Base-by-base conservation (phyloP, 2,113 vertebrate genomes). In the Siniperca chuatsi region DNA sequence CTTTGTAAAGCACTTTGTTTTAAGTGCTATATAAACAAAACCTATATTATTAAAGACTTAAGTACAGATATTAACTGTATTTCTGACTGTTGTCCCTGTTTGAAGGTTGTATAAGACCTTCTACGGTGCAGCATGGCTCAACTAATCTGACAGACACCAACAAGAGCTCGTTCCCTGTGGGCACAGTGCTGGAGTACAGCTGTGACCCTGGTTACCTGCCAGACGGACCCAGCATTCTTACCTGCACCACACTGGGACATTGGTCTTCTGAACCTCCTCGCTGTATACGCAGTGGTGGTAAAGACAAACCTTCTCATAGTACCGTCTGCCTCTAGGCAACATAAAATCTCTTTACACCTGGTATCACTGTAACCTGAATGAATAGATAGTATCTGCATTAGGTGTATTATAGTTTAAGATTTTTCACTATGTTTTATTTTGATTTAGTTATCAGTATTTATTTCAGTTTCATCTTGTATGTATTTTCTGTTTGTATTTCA, bases 221-320 rank as follows among this genome's bases (percentile, higher is more conserved):
- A 29, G 95, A 94, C 1, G 95, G 95, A 64, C 81, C 90, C n/a
- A 90, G 60, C 74, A 85, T 89, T 57, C 85, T 92, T 67, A 92
- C 87, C 48, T 96, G 95, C 90, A 87, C 88, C 8, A 8, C 87
- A 23, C 85, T 87, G 4, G 95, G 94, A 73, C 88, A 52, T 64
- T 96, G 96, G 96, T 94, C 95, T 70, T 84, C 94, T 12, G 90
- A 91, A 68, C 92, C 95, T 13, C 95, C 96, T 60, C 92, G 65
- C 75, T 96, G 96, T 81, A 66, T 95, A 80, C 95, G 84, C 62
- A 94, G 84, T 75, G 92, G 95, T 0, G 91, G 96, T 96, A 94
- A 94, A 80, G 18, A 83, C 50, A 75, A 16, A 60, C 23, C n/a
- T 44, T 2, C 29, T 5, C 1, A 35, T 52, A 1, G 20, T 13